Percentiles rank a stretch among this genome's conserved stretches.
These are phyloP conservation scores for Latrodectus geometricus DNA, from an alignment of 1,140 invertebrate species.

Conservation along the genomic window DNA sequence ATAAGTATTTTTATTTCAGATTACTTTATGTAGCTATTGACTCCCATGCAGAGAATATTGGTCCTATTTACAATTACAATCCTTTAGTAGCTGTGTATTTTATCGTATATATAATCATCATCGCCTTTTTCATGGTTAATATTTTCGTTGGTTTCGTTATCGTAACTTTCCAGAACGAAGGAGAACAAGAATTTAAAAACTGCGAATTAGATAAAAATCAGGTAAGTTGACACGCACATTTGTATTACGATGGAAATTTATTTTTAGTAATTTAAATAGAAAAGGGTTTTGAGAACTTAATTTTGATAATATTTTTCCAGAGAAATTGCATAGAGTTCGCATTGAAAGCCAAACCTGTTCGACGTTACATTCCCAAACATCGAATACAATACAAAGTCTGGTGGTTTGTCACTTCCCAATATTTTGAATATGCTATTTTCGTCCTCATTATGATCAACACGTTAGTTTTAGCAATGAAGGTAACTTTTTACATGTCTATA, in stretches of 20 bases:
- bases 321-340: slow-evolving; percentile 99
- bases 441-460: slow-evolving; percentile 98
- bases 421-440: slow-evolving; percentile 99
- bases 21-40: slow-evolving; percentile 97
- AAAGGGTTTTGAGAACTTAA: neutral
- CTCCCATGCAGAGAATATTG: slow-evolving; percentile 93
- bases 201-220: slow-evolving; percentile 98
- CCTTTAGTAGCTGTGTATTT: slow-evolving; percentile 98
- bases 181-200: slow-evolving; percentile 99
- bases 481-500: slow-evolving; percentile 59
- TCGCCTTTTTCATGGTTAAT: slow-evolving; percentile 99
- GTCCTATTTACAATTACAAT: slow-evolving; percentile 97
- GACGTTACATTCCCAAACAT: slow-evolving; percentile 98
- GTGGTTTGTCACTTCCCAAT: slow-evolving; percentile 99
- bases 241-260: neutral
- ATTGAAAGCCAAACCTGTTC: slow-evolving; percentile 96
- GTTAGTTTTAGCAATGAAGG: slow-evolving; percentile 95
- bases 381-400: slow-evolving; percentile 99
- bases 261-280: neutral
- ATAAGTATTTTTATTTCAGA: slow-evolving; percentile 78
- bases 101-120: slow-evolving; percentile 99
- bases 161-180: slow-evolving; percentile 97
- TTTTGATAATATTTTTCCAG: slow-evolving; percentile 71
- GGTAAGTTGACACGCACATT: slow-evolving; percentile 9
- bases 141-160: slow-evolving; percentile 99